Evolutionary conservation across 2,888 invertebrate species (phyloP).

Genomic region (Antheraea yamamai): DNA sequence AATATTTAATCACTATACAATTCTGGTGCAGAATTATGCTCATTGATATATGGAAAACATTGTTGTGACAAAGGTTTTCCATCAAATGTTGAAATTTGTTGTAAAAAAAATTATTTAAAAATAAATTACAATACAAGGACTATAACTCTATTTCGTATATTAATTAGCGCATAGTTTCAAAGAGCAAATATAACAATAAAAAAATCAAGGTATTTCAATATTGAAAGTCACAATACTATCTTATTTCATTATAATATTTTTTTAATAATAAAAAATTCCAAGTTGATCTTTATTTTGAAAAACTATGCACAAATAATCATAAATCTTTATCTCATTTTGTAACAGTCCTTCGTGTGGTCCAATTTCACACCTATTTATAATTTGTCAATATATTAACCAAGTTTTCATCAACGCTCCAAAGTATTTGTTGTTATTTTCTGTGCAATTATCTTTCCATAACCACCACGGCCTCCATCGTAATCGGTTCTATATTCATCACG

Average conservation of each 20-base stretch:
- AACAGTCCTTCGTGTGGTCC: slow-evolving; percentile 36
- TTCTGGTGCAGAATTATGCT: background rate
- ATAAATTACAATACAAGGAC: background rate
- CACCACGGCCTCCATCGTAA: slow-evolving; percentile 97
- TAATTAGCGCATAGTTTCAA: background rate
- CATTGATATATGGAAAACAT: background rate
- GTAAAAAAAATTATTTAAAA: background rate
- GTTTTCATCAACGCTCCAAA: slow-evolving; percentile 68
- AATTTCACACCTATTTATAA: slow-evolving; percentile 30
- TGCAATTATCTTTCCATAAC: slow-evolving; percentile 96
- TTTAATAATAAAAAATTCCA: slow-evolving; percentile 24
- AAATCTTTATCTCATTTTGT: slow-evolving; percentile 48
- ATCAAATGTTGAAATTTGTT: background rate
- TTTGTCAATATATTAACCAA: slow-evolving; percentile 30
- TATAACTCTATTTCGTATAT: background rate
- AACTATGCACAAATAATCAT: background rate
- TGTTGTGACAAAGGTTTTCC: background rate
- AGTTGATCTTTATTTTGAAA: background rate
- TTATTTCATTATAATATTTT: slow-evolving; percentile 16
- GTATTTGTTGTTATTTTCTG: slow-evolving; percentile 88
- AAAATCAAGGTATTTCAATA: background rate
- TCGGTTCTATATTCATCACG: slow-evolving; percentile 99
- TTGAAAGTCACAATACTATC: background rate
- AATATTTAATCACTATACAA: background rate
- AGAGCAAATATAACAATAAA: background rate